Percentiles rank a stretch among this genome's conserved stretches.
phyloP scores from a whole-genome alignment of 2,113 vertebrate species.

The Anhinga rufa region DNA sequence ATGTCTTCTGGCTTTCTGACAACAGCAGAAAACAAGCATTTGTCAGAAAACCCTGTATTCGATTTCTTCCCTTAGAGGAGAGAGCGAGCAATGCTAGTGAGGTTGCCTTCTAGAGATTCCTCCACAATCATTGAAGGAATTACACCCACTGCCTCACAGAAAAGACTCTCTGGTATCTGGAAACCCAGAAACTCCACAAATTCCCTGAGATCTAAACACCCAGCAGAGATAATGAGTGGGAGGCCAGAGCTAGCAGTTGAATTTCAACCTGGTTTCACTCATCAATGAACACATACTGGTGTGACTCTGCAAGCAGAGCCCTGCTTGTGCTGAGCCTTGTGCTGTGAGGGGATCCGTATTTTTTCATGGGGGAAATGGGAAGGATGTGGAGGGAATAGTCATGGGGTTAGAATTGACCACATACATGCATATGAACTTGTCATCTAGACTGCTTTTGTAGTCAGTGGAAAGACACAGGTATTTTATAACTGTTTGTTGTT shows the following conservation, averaged over 20 bases:
- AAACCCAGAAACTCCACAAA: conserved; percentile 16
- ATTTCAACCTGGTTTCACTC: conserved; percentile 53
- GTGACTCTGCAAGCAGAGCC: background rate
- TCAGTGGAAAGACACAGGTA: background rate
- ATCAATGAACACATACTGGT: background rate
- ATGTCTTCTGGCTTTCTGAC: conserved; percentile 37
- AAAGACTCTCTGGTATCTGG: conserved; percentile 9
- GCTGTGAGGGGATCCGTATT: background rate
- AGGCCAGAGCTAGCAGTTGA: background rate
- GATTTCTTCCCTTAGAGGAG: background rate
- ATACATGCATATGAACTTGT: background rate
- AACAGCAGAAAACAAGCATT: conserved; percentile 24
- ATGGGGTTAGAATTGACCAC: background rate
- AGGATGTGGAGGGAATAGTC: background rate
- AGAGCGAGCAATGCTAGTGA: background rate
- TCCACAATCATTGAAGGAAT: background rate
- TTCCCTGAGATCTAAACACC: conserved; percentile 33
- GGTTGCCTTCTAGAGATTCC: background rate
- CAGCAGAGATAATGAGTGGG: conserved; percentile 23
- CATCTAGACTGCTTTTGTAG: background rate
- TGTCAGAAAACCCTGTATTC: conserved; percentile 18
- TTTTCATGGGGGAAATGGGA: background rate
- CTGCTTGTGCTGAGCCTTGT: background rate
- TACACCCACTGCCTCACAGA: background rate
- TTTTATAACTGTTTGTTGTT: background rate